Conservation (phyloP, 92 coral and sea anemone species). For the Actinostola sp. region DNA sequence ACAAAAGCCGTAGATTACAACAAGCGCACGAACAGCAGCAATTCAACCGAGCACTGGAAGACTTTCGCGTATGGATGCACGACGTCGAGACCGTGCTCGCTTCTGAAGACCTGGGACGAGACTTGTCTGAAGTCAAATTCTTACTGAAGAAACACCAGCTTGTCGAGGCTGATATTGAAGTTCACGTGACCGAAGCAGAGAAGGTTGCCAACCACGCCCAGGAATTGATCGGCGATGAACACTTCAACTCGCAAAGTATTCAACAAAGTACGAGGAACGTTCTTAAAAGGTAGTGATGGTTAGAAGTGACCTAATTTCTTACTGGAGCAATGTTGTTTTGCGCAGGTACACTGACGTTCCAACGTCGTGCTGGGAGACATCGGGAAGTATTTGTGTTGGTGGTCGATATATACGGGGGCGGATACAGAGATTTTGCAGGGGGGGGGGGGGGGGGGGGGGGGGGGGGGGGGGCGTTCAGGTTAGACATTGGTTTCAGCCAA, state of each 20-base stretch:
- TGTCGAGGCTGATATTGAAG: conserved; percentile 74
- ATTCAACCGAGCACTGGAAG: conserved; percentile 80
- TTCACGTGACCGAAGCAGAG: conserved; percentile 71
- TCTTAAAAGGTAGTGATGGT: conserved; percentile 71
- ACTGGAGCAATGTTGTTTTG: neutral
- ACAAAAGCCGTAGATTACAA: conserved; percentile 73
- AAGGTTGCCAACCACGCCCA: conserved; percentile 73
- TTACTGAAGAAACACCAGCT: conserved; percentile 87
- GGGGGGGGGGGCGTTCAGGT: too few relatives aligned
- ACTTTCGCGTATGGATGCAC: conserved; percentile 76
- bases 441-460: too few relatives aligned
- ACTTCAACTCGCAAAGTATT: conserved; percentile 73
- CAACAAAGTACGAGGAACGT: conserved; percentile 60
- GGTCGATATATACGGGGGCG: too few relatives aligned
- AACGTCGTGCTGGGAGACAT: too few relatives aligned
- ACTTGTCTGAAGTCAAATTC: conserved; percentile 88
- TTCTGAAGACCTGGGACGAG: conserved; percentile 86
- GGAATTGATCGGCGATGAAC: conserved; percentile 67
- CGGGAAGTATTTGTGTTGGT: too few relatives aligned
- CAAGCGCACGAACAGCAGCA: conserved; percentile 88
- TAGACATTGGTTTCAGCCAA: too few relatives aligned
- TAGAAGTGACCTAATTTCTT: too few relatives aligned
- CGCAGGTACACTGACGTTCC: neutral
- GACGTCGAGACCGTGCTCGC: conserved; percentile 87
- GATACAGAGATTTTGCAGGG: too few relatives aligned